Evolutionary conservation across 1,140 invertebrate species (phyloP), one percentile per base, ranked within the genome.

Genomic region (Sinonovacula constricta): DNA sequence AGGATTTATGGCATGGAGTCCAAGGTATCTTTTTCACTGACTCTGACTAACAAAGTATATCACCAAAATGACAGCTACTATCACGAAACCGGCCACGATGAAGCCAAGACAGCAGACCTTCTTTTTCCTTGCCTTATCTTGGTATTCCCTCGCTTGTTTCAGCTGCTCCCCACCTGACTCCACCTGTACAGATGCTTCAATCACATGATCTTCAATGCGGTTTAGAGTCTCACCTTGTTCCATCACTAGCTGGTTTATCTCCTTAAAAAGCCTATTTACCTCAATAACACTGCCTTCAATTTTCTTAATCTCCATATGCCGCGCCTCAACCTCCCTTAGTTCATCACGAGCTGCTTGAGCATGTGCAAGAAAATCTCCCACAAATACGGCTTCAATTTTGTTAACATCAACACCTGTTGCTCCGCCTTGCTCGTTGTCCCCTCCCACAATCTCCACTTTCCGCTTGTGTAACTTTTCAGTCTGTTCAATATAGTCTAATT

Each of bases 201-300:
- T 34, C 26, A 78, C 66, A 39, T 69, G 66, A 0, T 53, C 30
- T 49, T 78, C 75, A 18, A 78, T 78, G 2, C 31, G 69, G 34
- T 78, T 65, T 26, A 78, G 56, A 28, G 36, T 63, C n/a, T 78
- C 75, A 36, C 75, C 75, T 70, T 78, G 75, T 31, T 63, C 66
- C 66, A 78, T 62, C 14, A 78, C 57, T n/a, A 78, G 26, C n/a
- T 57, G 57, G 59, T 78, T 78, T 22, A 78, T 78, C 28, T 69
- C 75, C 36, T 78, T 78, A 62, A 78, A 78, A 30, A 78, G 59
- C 3, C 15, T 33, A 63, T 78, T 78, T 22, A 78, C 75, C 60
- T 69, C 36, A 22, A 78, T n/a, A n/a, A 78, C 75, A 63, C 75
- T 70, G 34, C 53, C 54, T 54, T 78, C 75, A 34, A 78, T 53